Conservation (phyloP, 92 coral and sea anemone genomes). For the Palythoa caribaeorum region DNA sequence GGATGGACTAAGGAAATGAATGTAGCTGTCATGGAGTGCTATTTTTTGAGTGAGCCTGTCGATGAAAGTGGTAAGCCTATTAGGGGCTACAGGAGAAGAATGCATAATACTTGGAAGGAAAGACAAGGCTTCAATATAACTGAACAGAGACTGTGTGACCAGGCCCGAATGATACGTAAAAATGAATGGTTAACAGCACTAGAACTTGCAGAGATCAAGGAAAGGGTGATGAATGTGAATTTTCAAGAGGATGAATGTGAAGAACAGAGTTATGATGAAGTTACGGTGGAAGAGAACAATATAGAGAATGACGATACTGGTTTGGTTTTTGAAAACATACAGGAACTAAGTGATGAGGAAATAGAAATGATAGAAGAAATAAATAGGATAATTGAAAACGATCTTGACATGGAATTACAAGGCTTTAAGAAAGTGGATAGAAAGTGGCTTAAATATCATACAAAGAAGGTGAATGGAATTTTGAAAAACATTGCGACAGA, state of each 20-base stretch:
- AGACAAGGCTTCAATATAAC: neutral
- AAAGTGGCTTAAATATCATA: slow-evolving; percentile 32
- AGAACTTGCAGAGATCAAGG: no score
- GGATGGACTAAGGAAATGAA: slow-evolving; percentile 4
- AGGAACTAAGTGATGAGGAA: neutral
- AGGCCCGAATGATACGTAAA: slow-evolving; percentile 33
- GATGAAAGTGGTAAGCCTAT: neutral
- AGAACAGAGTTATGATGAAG: neutral
- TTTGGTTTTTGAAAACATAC: neutral
- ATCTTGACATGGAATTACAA: slow-evolving; percentile 14
- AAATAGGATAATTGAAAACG: neutral
- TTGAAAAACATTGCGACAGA: neutral
- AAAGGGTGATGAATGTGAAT: no score
- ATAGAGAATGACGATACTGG: no score
- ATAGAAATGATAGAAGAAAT: neutral
- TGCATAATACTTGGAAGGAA: neutral
- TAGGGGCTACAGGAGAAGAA: no score
- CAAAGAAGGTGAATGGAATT: slow-evolving; percentile 43
- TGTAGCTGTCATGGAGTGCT: neutral
- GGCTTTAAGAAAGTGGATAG: slow-evolving; percentile 32
- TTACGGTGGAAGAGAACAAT: neutral
- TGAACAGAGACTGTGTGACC: no score
- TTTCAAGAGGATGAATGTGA: no score
- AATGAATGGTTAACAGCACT: slow-evolving; percentile 36
- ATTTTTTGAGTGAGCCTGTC: neutral